These are phyloP conservation scores for Venustaconcha ellipsiformis DNA, from an alignment of 1,140 invertebrate genomes.

Conservation along the genomic window DNA sequence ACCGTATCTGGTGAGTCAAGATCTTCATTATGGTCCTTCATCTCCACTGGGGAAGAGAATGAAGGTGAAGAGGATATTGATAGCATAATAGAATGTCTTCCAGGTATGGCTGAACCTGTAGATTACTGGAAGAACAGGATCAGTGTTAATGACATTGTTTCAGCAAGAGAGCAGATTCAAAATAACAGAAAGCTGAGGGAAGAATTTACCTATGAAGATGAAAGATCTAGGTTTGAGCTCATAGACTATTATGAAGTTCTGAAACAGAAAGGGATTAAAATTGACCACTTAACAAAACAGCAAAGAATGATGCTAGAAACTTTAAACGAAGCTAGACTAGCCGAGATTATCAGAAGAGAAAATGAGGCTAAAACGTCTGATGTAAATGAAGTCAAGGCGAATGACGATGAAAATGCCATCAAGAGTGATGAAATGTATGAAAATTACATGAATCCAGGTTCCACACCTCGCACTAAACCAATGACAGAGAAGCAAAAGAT, in stretches of 20 bases:
- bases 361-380: conserved; percentile 15
- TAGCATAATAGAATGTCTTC: conserved; percentile 40
- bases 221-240: conserved; percentile 44
- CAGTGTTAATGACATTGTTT: conserved; percentile 32
- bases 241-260: conserved; percentile 49
- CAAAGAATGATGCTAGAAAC: conserved; percentile 28
- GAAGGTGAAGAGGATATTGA: conserved; percentile 36
- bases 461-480: not conserved
- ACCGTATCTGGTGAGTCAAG: conserved; percentile 46
- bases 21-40: conserved; percentile 46
- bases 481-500: conserved; percentile 6
- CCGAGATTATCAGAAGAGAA: conserved; percentile 28
- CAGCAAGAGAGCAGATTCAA: conserved; percentile 22
- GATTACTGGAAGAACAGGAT: conserved; percentile 24
- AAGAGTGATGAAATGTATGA: conserved; percentile 31
- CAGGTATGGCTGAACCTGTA: conserved; percentile 42
- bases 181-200: conserved; percentile 4
- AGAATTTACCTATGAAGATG: conserved; percentile 14
- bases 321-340: conserved; percentile 17
- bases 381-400: not conserved
- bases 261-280: conserved; percentile 32
- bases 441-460: conserved; percentile 23
- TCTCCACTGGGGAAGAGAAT: conserved; percentile 44
- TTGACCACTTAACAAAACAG: conserved; percentile 20
- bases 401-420: conserved; percentile 25